Conservation (phyloP, 2,113 vertebrate genomes). For the Thinocorus orbignyianus region DNA sequence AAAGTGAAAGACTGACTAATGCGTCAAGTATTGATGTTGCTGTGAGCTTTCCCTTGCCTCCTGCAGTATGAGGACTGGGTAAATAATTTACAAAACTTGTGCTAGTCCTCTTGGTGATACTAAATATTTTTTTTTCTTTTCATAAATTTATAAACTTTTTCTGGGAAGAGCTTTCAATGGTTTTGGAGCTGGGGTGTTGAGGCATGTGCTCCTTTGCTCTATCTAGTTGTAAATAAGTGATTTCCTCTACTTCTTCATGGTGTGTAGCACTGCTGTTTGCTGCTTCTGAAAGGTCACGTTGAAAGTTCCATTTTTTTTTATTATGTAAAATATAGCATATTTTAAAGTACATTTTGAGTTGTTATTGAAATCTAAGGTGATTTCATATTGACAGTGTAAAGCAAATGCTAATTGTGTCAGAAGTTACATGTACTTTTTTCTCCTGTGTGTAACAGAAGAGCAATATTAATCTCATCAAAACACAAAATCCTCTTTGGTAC, state of each 20-base stretch:
- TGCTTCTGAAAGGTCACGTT: background rate
- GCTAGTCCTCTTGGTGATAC: background rate
- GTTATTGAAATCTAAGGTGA: background rate
- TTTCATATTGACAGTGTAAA: background rate
- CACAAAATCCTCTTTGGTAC: fast-evolving
- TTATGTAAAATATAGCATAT: background rate
- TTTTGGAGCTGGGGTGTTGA: background rate
- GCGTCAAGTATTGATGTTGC: background rate
- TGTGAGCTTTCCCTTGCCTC: background rate
- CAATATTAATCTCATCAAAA: background rate
- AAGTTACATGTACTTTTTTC: background rate
- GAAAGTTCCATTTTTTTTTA: background rate
- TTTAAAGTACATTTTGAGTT: background rate
- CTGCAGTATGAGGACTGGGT: background rate
- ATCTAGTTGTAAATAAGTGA: background rate
- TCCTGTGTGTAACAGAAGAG: background rate
- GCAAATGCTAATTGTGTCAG: background rate
- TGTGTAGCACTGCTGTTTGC: background rate
- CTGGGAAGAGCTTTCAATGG: background rate
- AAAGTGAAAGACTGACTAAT: constrained; percentile 4
- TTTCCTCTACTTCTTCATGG: background rate
- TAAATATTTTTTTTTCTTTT: background rate
- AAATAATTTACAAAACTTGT: constrained; percentile 5
- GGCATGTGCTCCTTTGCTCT: background rate
- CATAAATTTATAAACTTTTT: background rate